Conservation (phyloP, 2,113 vertebrate species). For the Xyrauchen texanus region DNA sequence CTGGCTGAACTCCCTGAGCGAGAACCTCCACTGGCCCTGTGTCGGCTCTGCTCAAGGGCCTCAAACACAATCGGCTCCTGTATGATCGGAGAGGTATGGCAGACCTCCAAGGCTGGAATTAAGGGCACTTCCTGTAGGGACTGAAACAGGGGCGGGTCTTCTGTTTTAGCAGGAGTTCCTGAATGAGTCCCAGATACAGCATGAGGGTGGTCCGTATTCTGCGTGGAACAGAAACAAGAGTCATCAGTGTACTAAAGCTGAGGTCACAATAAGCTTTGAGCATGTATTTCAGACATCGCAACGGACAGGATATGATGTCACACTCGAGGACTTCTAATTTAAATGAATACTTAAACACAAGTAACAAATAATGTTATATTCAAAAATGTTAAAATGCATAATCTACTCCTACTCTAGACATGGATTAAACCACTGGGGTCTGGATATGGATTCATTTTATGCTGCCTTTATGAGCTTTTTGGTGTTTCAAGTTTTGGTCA, state of each 20-base stretch:
- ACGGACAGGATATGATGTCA: too few relatives aligned
- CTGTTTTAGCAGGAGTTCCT: slow-evolving; percentile 9
- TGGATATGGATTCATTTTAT: too few relatives aligned
- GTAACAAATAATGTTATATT: too few relatives aligned
- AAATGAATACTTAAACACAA: too few relatives aligned
- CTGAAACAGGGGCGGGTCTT: neutral
- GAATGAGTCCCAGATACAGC: slow-evolving; percentile 4
- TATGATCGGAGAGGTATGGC: neutral
- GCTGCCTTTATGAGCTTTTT: too few relatives aligned
- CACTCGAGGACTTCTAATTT: too few relatives aligned
- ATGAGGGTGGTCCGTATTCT: neutral
- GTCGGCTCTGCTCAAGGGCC: neutral
- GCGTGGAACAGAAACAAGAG: neutral
- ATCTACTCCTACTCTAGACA: too few relatives aligned
- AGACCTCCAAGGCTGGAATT: neutral
- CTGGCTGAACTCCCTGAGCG: slow-evolving; percentile 28
- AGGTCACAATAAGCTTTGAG: too few relatives aligned
- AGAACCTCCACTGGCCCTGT: neutral
- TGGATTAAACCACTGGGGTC: too few relatives aligned
- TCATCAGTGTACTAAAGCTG: neutral
- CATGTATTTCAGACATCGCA: too few relatives aligned
- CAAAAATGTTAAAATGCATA: too few relatives aligned
- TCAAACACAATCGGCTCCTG: slow-evolving; percentile 18
- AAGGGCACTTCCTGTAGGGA: neutral
- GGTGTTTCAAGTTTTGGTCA: too few relatives aligned